Conservation (phyloP, 2,113 vertebrate genomes). For the Connochaetes taurinus region DNA sequence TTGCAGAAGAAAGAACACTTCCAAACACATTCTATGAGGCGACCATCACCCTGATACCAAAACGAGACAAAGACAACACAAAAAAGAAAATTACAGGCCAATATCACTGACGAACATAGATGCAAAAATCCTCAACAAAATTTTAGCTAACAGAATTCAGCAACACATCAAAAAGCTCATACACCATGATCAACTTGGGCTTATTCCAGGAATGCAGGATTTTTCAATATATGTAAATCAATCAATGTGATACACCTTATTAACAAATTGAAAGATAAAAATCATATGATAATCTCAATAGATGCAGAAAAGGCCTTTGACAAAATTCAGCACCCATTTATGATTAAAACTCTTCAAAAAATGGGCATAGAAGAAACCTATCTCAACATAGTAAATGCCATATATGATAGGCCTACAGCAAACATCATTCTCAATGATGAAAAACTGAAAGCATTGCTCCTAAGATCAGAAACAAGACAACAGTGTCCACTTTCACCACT, state of each 20-base stretch:
- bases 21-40: not conserved
- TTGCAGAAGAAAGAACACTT: not conserved
- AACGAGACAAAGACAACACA: not conserved
- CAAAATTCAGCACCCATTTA: not conserved
- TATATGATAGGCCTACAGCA: not conserved
- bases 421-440: not conserved
- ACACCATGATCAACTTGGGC: not conserved
- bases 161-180: not conserved
- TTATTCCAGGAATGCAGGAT: not conserved
- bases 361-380: not conserved
- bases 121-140: not conserved
- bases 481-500: not conserved
- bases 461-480: not conserved
- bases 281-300: not conserved
- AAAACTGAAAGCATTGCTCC: not conserved
- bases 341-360: not conserved
- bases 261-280: not conserved
- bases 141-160: not conserved
- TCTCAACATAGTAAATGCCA: not conserved
- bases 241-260: not conserved
- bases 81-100: not conserved
- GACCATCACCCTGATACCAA: not conserved
- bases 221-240: not conserved
- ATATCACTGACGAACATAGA: not conserved
- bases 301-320: not conserved